Base-by-base conservation (phyloP, 2,888 invertebrate species). In the Drosophila suboccidentalis region DNA sequence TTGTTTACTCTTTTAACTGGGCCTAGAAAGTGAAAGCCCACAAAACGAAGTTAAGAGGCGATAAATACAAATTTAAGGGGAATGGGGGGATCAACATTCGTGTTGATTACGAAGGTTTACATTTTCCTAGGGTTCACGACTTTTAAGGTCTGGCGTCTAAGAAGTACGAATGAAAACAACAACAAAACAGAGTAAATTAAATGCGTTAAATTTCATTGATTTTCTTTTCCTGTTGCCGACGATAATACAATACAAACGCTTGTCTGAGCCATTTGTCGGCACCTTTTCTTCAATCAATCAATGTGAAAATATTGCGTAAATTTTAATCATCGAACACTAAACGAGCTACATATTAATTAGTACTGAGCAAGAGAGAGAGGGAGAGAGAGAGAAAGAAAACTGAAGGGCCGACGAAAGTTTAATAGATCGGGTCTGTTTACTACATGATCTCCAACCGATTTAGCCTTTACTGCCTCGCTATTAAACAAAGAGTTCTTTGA, bases 21-120 rank as follows among this genome's bases (percentile, higher is more conserved):
- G 67, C 78, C 75, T 81, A 65, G 81, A 86, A 83, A 83, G 83
- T 83, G 89, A 83, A 83, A 79, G 82, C 82, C 32, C 54, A 34
- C 22, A 34, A 75, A 69, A 51, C 50, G 65, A 63, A 68, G 54
- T 39, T 55, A 50, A 65, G 50, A 61, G 51, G 29, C 34, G 47
- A 75, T 65, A 75, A 63, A 66, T 76, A 55, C 60, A 44, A 47
- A 63, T 58, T 75, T 46, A 34, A 65, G 43, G 49, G 38, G 51
- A 17, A 10, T n/a, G 47, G 43, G 62, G 60, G 57, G 47, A 36
- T 73, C 29, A 57, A 51, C 47, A 32, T 13, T 50, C 51, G 49
- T 36, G 53, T 62, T 62, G 61, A 79, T 75, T 79, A 49, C 49
- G 44, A 55, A 44, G 46, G 38, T 54, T 46, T 44, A 78, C 73